phyloP scores from a whole-genome alignment of 1,140 invertebrate species.

The Eubasilissa regina region DNA sequence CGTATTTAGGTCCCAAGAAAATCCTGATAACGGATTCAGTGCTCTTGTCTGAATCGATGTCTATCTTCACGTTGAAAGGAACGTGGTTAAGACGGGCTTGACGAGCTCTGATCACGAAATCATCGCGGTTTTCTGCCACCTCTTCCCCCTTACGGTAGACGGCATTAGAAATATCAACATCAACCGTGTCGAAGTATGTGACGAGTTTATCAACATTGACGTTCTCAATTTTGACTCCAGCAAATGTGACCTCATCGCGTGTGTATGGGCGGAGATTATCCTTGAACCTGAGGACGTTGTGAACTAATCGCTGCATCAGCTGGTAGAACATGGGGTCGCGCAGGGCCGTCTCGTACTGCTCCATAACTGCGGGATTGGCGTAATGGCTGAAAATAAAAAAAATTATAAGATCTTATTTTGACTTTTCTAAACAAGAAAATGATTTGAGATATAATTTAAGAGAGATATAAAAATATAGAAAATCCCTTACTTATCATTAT shows the following conservation, averaged over 20 bases:
- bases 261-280: conserved; percentile 67
- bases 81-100: conserved; percentile 74
- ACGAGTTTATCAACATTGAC: conserved; percentile 71
- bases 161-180: conserved; percentile 69
- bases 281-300: conserved; percentile 73
- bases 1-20: conserved; percentile 75
- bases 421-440: too few species aligned
- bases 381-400: conserved; percentile 49
- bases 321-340: conserved; percentile 70
- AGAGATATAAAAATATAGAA: too few species aligned
- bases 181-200: conserved; percentile 72
- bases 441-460: too few species aligned
- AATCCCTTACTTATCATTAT: conserved; percentile 48
- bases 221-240: conserved; percentile 73
- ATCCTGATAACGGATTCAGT: conserved; percentile 73
- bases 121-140: conserved; percentile 45
- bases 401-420: neutral
- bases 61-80: conserved; percentile 74
- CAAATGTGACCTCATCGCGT: conserved; percentile 71
- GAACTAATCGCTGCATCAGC: conserved; percentile 71
- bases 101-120: conserved; percentile 60
- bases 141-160: conserved; percentile 52
- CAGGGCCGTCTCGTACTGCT: conserved; percentile 71
- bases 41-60: conserved; percentile 73
- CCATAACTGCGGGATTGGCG: conserved; percentile 62